These are phyloP conservation scores for Neolamprologus ventralis DNA, from an alignment of 2,113 vertebrate species.

Conservation along the genomic window DNA sequence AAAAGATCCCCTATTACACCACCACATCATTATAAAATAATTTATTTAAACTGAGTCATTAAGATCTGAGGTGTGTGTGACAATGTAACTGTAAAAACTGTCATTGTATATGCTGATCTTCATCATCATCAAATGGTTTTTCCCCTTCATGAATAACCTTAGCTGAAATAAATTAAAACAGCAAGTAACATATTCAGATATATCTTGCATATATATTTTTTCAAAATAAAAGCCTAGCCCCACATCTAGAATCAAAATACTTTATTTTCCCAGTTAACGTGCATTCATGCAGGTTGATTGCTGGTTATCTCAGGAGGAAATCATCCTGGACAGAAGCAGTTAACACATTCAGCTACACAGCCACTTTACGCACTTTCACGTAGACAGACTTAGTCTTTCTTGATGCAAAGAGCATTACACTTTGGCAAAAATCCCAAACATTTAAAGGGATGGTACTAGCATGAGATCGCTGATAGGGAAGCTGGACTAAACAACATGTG, in stretches of 20 bases:
- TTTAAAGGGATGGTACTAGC: neutral
- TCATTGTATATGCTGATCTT: neutral
- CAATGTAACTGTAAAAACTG: neutral
- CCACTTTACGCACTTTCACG: neutral
- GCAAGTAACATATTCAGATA: rapidly evolving
- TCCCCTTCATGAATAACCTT: neutral
- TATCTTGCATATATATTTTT: neutral
- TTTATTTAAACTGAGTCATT: neutral
- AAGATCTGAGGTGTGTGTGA: neutral
- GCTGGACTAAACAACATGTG: constrained; percentile 31
- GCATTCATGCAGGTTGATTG: neutral
- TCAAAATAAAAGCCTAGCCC: neutral
- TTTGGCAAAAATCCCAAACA: neutral
- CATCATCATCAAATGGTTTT: neutral
- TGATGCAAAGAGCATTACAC: neutral
- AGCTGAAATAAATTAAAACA: neutral
- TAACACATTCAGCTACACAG: neutral
- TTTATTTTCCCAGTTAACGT: neutral
- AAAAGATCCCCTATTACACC: neutral
- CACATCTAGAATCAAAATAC: rapidly evolving
- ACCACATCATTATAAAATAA: neutral
- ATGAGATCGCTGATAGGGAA: neutral
- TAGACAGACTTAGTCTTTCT: neutral
- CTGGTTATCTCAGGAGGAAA: neutral
- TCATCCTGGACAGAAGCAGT: constrained; percentile 6